Evolutionary conservation across 2,888 invertebrate species (phyloP).

Genomic region (Matsumyia berberina): DNA sequence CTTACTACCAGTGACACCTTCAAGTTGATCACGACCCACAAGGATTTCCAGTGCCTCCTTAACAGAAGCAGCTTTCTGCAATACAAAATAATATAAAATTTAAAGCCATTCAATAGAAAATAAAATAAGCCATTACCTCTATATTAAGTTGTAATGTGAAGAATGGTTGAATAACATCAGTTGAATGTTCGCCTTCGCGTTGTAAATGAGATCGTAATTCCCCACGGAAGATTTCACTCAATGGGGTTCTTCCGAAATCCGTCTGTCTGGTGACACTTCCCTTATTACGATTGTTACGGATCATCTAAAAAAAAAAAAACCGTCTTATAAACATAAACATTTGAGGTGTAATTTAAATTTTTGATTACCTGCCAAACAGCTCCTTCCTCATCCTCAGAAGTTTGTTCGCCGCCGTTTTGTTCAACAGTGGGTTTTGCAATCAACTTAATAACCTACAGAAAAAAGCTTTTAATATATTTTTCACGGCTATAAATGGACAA

Average conservation of each 20-base stretch:
- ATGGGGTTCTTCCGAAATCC: constrained; percentile 92
- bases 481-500: background rate
- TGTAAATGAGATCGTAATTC: constrained; percentile 93
- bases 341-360: background rate
- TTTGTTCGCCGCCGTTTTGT: constrained; percentile 84
- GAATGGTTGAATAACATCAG: constrained; percentile 97
- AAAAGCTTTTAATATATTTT: constrained; percentile 7
- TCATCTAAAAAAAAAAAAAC: constrained; percentile 79
- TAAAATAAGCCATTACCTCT: constrained; percentile 87
- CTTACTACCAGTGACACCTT: constrained; percentile 93
- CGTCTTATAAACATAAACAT: background rate
- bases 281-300: constrained; percentile 93
- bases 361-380: constrained; percentile 84
- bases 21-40: constrained; percentile 92
- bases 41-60: constrained; percentile 94
- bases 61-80: constrained; percentile 92
- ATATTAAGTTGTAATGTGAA: constrained; percentile 97
- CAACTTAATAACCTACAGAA: constrained; percentile 86
- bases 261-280: constrained; percentile 94
- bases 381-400: constrained; percentile 82
- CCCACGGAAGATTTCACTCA: constrained; percentile 97
- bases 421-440: constrained; percentile 85
- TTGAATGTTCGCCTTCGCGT: constrained; percentile 88
- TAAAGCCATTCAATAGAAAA: constrained; percentile 2
- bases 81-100: constrained; percentile 59